Conservation (phyloP, 2,888 invertebrate genomes). For the Galeopsomyia nigrocyanea region DNA sequence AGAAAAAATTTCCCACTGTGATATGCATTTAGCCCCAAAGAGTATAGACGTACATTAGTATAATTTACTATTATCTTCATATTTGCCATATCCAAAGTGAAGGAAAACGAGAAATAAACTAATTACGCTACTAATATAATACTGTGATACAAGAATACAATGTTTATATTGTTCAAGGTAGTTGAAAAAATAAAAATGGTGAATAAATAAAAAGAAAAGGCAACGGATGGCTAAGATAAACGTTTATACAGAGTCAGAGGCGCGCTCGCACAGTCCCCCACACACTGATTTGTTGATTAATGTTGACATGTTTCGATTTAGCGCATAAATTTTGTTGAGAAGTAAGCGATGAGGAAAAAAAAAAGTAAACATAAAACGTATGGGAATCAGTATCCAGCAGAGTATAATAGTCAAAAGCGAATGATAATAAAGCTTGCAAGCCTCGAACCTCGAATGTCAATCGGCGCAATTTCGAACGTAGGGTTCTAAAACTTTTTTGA, state of each 20-base stretch:
- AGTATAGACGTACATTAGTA: constrained; percentile 67
- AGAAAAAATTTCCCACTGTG: constrained; percentile 63
- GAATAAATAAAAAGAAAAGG: constrained; percentile 42
- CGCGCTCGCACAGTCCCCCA: constrained; percentile 53
- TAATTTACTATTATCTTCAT: constrained; percentile 66
- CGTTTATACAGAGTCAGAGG: constrained; percentile 54
- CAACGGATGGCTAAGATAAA: constrained; percentile 42
- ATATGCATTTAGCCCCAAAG: constrained; percentile 68
- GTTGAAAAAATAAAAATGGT: constrained; percentile 54
- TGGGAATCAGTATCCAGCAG: constrained; percentile 50
- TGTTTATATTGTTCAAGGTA: constrained; percentile 64
- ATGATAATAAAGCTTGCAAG: constrained; percentile 32
- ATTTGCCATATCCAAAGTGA: constrained; percentile 67
- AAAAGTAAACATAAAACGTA: neutral
- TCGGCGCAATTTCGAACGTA: constrained; percentile 38
- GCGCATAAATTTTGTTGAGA: constrained; percentile 57
- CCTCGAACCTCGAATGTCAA: constrained; percentile 51
- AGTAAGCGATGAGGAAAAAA: constrained; percentile 32
- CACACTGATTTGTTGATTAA: constrained; percentile 60
- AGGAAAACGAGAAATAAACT: constrained; percentile 54
- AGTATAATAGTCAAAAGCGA: constrained; percentile 7
- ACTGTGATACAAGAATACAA: constrained; percentile 67
- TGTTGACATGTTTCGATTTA: constrained; percentile 55
- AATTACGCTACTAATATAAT: constrained; percentile 63
- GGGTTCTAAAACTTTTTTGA: constrained; percentile 41